Evolutionary conservation across 2,888 invertebrate species (phyloP), one percentile per base, ranked within the genome.

Genomic region (Cataglyphis livida): DNA sequence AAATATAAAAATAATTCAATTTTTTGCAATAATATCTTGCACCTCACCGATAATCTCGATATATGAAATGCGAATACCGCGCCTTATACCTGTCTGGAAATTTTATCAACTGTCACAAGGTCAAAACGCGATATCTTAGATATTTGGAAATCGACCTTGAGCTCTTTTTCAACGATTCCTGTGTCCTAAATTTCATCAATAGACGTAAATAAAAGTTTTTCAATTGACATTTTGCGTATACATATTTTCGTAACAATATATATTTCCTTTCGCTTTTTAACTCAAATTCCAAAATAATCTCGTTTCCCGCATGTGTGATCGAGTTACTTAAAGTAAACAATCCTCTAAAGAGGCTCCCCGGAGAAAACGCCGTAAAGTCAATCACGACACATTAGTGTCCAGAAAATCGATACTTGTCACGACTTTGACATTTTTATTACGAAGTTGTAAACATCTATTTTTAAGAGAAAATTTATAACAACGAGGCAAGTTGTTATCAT

Each of bases 1-100:
- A 75, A 75, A 62, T 61, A 44, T 73, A 35, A 51, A 74, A 64
- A 35, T 74, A 64, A 32, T 21, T 64, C n/a, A 41, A 38, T 15
- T 38, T 76, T 28, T 38, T 38, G n/a, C n/a, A 51, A 51, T n/a
- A 38, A 66, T 66, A 66, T 66, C 35, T 75, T 18, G 28, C 51
- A 61, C 35, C 35, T 18, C 21, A 15, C 18, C 12, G 25, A n/a
- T 65, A 38, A 66, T 66, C 32, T 68, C 10, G 38, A 28, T 28
- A 28, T 28, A 28, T 28, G 25, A 28, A 44, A 66, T 6, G 5
- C 10, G 41, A 15, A 57, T 68, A 66, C 54, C 35, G 54, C 5
- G 28, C n/a, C 15, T 65, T 38, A 32, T 35, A 35, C 25, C 25
- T 21, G 54, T 28, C 54, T 38, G 65, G n/a, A 12, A 41, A 28